Conservation (phyloP, 2,888 invertebrate genomes). For the Brassicogethes aeneus region DNA sequence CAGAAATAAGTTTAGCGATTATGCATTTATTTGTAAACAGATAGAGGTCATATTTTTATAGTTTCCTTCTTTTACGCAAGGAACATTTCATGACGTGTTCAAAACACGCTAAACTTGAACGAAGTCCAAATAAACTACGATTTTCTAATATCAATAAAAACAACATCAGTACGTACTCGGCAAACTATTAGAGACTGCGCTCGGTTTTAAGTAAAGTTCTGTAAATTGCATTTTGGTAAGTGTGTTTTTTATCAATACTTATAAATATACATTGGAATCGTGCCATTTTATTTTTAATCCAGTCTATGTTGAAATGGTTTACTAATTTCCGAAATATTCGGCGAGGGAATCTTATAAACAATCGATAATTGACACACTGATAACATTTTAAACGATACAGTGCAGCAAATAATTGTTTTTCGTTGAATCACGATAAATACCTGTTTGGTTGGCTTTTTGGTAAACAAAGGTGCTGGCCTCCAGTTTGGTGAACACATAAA, state of each 20-base stretch:
- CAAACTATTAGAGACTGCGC: no score
- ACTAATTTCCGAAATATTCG: no score
- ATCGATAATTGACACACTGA: no score
- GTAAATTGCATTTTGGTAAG: no score
- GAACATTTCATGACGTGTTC: constrained; percentile 11
- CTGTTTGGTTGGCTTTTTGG: background rate
- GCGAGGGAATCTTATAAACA: no score
- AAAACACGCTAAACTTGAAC: constrained; percentile 7
- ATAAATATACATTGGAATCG: background rate
- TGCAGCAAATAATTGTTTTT: no score
- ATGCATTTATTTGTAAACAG: constrained; percentile 12
- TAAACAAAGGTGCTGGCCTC: background rate
- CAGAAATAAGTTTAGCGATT: background rate
- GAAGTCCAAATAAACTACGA: constrained; percentile 9
- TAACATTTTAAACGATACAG: no score
- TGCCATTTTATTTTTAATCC: no score
- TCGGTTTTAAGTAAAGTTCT: no score
- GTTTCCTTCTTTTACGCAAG: constrained; percentile 11
- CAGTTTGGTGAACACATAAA: background rate
- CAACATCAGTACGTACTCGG: no score
- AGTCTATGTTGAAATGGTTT: no score
- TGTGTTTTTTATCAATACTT: background rate
- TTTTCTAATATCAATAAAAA: background rate
- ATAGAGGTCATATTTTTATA: constrained; percentile 7
- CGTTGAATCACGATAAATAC: no score